A percentile compares a stretch with the other conserved stretches of the same genome.
Evolutionary conservation across 2,888 invertebrate genomes (phyloP).

Genomic region (Apodemia duryi): DNA sequence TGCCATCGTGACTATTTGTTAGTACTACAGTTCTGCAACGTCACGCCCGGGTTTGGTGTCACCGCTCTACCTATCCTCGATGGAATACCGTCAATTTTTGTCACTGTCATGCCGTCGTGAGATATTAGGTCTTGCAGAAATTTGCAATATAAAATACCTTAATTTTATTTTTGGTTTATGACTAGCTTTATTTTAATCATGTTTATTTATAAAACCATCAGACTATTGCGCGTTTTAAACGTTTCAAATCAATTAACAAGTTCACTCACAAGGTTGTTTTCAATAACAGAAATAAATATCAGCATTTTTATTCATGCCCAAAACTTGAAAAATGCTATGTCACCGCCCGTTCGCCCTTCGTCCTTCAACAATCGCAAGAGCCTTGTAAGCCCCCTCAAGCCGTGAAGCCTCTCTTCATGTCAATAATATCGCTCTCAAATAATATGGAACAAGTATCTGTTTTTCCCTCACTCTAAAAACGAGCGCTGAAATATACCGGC

Average conservation of each 20-base stretch:
- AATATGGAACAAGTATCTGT: conserved; percentile 30
- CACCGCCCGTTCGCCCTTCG: conserved; percentile 31
- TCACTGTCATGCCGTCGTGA: no score
- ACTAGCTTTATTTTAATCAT: no score
- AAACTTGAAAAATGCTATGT: conserved; percentile 34
- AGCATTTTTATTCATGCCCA: conserved; percentile 24
- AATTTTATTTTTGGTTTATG: no score
- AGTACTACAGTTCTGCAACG: no score
- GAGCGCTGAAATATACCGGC: neutral
- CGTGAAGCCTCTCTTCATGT: conserved; percentile 34
- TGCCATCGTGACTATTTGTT: no score
- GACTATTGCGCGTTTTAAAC: no score
- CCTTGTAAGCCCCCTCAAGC: conserved; percentile 31
- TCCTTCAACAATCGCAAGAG: conserved; percentile 28
- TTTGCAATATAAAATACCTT: no score
- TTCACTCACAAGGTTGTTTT: conserved; percentile 8
- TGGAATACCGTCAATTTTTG: no score
- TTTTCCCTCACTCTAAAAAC: conserved; percentile 24
- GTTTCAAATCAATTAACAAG: neutral
- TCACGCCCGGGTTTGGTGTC: no score
- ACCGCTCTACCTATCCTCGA: no score
- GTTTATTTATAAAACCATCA: no score
- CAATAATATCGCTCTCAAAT: conserved; percentile 37
- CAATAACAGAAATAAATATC: conserved; percentile 1
- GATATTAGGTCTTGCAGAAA: no score